Conservation (phyloP, 2,888 invertebrate genomes). For the Cheilosia pagana region DNA sequence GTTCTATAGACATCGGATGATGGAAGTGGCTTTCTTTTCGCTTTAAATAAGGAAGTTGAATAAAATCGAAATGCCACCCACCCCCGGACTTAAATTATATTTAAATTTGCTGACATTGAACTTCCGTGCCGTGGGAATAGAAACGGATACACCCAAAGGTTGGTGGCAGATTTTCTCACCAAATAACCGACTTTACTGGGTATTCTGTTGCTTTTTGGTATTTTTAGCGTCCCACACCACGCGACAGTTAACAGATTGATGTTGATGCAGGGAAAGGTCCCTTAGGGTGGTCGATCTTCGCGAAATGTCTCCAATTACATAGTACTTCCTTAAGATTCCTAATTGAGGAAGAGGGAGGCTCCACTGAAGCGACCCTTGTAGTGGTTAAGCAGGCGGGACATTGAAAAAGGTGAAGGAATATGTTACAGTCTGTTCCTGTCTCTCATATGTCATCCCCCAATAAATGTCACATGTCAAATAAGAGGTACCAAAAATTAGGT, state of each 20-base stretch:
- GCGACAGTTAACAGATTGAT: slow-evolving; percentile 10
- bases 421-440: no score
- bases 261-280: neutral
- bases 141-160: slow-evolving; percentile 12
- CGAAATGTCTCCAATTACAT: no score
- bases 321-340: no score
- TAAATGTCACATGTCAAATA: no score
- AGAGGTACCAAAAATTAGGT: no score
- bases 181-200: slow-evolving; percentile 4
- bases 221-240: slow-evolving; percentile 44
- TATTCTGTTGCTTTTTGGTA: slow-evolving; percentile 21
- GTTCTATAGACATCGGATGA: neutral
- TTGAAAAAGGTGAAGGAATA: no score
- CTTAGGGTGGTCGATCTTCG: no score
- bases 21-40: slow-evolving; percentile 21
- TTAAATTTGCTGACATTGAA: slow-evolving; percentile 64
- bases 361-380: no score
- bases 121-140: slow-evolving; percentile 21
- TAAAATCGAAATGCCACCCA: neutral
- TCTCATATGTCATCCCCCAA: no score
- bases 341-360: neutral
- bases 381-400: no score
- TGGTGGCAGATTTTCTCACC: slow-evolving; percentile 23
- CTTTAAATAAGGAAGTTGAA: slow-evolving; percentile 5
- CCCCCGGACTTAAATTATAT: neutral